Percentiles rank a stretch among this genome's conserved stretches.
Evolutionary conservation across 2,113 vertebrate species (phyloP).

Genomic region (Cairina moschata): DNA sequence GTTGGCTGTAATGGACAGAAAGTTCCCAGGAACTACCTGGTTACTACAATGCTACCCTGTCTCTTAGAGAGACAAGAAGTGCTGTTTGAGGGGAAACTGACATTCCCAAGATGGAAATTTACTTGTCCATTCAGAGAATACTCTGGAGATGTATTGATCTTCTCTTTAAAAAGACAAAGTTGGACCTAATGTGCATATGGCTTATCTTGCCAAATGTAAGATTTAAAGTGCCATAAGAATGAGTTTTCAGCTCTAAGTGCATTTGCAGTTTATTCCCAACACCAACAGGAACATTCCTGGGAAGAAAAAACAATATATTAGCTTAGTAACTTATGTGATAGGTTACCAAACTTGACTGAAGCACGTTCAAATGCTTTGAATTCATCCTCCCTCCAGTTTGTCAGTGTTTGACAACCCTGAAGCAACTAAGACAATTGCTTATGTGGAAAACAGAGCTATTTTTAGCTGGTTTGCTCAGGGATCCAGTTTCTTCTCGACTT

Average conservation of each 20-base stretch:
- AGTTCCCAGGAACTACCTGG: not conserved
- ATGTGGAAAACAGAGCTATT: not conserved
- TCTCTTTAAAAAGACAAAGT: not conserved
- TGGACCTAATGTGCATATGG: not conserved
- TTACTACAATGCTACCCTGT: not conserved
- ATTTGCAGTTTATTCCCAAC: not conserved
- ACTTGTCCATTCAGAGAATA: not conserved
- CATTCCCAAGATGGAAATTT: not conserved
- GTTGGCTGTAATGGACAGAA: not conserved
- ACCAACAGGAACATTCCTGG: accelerated
- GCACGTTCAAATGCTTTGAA: not conserved
- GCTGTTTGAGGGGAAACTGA: not conserved
- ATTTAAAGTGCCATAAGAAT: not conserved
- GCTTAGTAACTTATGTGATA: not conserved
- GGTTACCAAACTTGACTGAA: not conserved
- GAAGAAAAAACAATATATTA: not conserved
- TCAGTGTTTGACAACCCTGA: not conserved
- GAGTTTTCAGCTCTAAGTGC: not conserved
- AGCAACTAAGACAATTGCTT: not conserved
- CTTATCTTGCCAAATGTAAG: not conserved
- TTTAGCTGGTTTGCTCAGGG: not conserved
- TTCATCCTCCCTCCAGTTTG: not conserved
- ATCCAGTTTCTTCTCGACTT: not conserved
- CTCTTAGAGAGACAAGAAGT: not conserved
- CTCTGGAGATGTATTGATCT: not conserved